Percentiles rank a stretch among this genome's conserved stretches.
phyloP scores from a whole-genome alignment of 2,797 vertebrate species.

The Acanthornis magna region DNA sequence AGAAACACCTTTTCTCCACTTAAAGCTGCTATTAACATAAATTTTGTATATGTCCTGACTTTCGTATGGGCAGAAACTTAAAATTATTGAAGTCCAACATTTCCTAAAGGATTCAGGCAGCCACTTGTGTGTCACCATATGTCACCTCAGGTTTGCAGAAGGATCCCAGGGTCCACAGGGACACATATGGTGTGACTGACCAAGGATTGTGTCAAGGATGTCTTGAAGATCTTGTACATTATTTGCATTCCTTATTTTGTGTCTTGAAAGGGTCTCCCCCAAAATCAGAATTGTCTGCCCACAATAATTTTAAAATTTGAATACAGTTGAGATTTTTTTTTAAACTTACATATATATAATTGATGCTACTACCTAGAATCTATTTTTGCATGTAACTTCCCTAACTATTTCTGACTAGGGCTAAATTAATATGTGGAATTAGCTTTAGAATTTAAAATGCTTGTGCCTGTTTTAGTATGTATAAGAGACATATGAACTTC shows the following conservation, averaged over 20 bases:
- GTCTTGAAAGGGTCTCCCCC: not conserved
- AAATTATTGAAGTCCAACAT: not conserved
- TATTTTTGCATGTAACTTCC: not conserved
- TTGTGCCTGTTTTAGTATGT: not conserved
- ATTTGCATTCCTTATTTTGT: not conserved
- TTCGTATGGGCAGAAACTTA: not conserved
- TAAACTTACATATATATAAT: not conserved
- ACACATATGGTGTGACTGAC: fast-evolving
- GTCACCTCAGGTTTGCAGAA: not conserved
- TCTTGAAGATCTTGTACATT: not conserved
- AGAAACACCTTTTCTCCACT: not conserved
- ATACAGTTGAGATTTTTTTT: not conserved
- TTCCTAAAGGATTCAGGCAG: not conserved
- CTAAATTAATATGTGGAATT: not conserved
- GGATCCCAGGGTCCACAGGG: not conserved
- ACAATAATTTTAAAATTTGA: not conserved
- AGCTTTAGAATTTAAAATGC: not conserved
- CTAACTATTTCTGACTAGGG: not conserved
- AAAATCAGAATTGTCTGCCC: not conserved
- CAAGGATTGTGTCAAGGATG: not conserved
- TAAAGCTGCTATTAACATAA: not conserved
- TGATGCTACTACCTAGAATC: not conserved
- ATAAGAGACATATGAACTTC: not conserved
- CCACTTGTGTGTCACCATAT: not conserved
- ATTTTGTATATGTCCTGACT: not conserved